Conservation (phyloP, 2,113 vertebrate genomes). For the Varanus komodoensis region DNA sequence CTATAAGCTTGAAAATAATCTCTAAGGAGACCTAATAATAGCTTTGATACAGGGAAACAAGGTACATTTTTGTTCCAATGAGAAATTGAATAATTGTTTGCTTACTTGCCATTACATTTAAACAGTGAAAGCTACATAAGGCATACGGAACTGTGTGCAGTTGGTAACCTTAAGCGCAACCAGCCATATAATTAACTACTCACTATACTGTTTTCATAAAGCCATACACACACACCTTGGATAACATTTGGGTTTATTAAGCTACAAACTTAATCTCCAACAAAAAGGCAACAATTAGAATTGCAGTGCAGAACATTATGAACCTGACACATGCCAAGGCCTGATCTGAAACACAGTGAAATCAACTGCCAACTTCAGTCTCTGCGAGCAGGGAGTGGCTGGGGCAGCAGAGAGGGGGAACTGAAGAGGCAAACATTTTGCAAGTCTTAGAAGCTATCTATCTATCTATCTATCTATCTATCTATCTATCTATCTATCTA, state of each 20-base stretch:
- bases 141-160: conserved; percentile 12
- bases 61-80: neutral
- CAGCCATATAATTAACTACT: conserved; percentile 44
- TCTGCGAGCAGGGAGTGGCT: neutral
- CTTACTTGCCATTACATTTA: conserved; percentile 43
- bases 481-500: too few relatives aligned
- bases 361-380: neutral
- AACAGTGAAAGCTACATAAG: conserved; percentile 40
- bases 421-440: too few relatives aligned
- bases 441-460: too few relatives aligned
- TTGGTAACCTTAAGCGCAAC: conserved; percentile 54
- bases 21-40: neutral
- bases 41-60: neutral
- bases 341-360: neutral
- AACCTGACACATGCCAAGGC: neutral
- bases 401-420: neutral
- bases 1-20: neutral
- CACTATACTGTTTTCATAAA: conserved; percentile 39
- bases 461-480: too few relatives aligned
- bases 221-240: conserved; percentile 45
- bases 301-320: neutral
- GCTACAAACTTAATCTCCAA: conserved; percentile 7
- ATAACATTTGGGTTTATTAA: conserved; percentile 32
- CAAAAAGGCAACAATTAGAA: neutral
- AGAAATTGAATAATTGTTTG: conserved; percentile 34